Evolutionary conservation across 2,113 vertebrate genomes (phyloP), one percentile per base, ranked within the genome.

Genomic region (Clupea harengus): DNA sequence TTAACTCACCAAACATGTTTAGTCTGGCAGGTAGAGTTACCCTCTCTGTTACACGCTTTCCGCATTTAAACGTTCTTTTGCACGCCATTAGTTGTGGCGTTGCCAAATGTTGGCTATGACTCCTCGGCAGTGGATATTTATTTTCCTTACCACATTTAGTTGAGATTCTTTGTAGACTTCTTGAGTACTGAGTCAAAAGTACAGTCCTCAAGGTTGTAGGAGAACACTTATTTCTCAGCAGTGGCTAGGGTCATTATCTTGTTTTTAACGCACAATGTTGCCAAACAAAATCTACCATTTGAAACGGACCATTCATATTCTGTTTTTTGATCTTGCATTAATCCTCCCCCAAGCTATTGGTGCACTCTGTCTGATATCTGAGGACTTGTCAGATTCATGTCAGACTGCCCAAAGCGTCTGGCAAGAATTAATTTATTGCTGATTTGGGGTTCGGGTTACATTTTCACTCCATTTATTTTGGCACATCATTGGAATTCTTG

Each of bases 1-100:
- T 72, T 72, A 72, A 72, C 64, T 72, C 64, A 72, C 64, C 64
- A 72, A 72, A 32, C 64, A 72, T 72, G 64, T 72, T 72, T 72
- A 72, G 64, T 72, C 64, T 72, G 64, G 64, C 64, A 72, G 64
- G 64, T 72, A 72, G n/a, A 72, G 64, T 72, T 72, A 72, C 64
- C n/a, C 64, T 72, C 64, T 72, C 64, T 32, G 64, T 72, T 72
- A 25, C 64, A 72, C 64, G n/a, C n/a, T 72, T 13, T 72, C 64
- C 25, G 64, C 64, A 32, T 72, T 72, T 72, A 72, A 72, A 13
- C 64, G 64, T 32, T 72, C 64, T 32, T 32, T 72, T 72, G 64
- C 64, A 72, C 64, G 64, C 64, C 64, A 72, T 72, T 72, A 72
- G 64, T 13, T 72, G 64, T 72, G 64, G 64, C 64, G 64, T 72